Evolutionary conservation across 1,140 invertebrate genomes (phyloP), one percentile per base, ranked within the genome.

Genomic region (Drosophila subpulchrella): DNA sequence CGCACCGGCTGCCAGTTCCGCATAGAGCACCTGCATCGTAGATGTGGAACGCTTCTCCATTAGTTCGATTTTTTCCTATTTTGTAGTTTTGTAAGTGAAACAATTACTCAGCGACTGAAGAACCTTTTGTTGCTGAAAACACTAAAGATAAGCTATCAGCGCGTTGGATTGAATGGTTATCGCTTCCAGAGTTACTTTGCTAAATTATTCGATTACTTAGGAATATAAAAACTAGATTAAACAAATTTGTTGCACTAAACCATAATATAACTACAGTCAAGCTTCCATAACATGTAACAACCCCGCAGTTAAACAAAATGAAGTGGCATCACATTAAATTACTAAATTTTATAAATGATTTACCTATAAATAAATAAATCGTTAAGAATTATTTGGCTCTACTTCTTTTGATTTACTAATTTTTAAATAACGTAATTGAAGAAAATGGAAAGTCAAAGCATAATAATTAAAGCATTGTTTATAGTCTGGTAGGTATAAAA

Each of bases 111-210:
- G 44, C 50, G 1, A 10, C 2, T 13, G 5, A 11, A 13, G 6
- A 30, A 30, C 38, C 30, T 17, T 55, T 58, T 58, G 20, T 54
- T 32, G 41, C 36, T 12, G 27, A 59, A 54, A 59, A 66, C 38
- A 50, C 12, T 65, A 75, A 75, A 65, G 81, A 85, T 85, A 85
- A 86, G 81, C 17, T 81, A 85, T 78, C 77, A 68, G 62, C 44
- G 27, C 15, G 47, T 51, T 24, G 61, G 36, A 12, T 50, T 44
- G 48, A 27, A 36, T 24, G 44, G n/a, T 13, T 30, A 32, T 48
- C 39, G 20, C 70, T 53, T 11, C 0, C 12, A 46, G 56, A 30
- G 65, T 32, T 68, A 24, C 50, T 74, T 60, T 53, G 36, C 39
- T 15, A 30, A 41, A n/a, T 27, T 38, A 27, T 27, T 27, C 17